Evolutionary conservation across 2,888 invertebrate genomes (phyloP), one percentile per base, ranked within the genome.

Genomic region (Conus canariensis): DNA sequence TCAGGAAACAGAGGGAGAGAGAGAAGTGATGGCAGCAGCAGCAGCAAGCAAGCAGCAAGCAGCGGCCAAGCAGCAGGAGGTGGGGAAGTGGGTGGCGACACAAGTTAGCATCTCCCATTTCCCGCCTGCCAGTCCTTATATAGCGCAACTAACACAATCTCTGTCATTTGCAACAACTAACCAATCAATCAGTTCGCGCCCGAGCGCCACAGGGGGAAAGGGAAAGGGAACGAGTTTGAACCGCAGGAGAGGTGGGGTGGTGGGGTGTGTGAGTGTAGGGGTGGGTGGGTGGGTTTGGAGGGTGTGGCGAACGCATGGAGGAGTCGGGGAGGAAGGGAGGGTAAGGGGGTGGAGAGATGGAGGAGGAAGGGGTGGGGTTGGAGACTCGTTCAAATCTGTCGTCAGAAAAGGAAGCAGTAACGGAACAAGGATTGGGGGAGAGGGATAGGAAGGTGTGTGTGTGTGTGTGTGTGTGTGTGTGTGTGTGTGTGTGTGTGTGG

Each of bases 81-180:
- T 22, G 19, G 56, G 58, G 58, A 30, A 70, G 6, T 70, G 30
- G 70, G 85, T 80, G 90, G 87, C 87, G 90, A 87, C 89, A 89
- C 77, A 70, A 90, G 86, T 89, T 90, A 87, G 80, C 82, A 90
- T 83, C 70, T 86, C 90, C 89, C 80, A 91, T 91, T 91, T 91
- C 91, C 91, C 91, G 85, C 83, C 74, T 70, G 85, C 89, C 85
- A 58, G 88, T 64, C 89, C 88, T 91, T 91, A 91, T 91, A 91
- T 91, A 90, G 90, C 87, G 77, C 88, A 90, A 89, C 90, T 90
- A 91, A 91, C 90, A 91, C 91, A 91, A 91, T 91, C 89, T 90
- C 91, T 91, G 91, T 90, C 89, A 91, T 91, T 91, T 91, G 90
- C 91, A 87, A 91, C 91, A 90, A 88, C 89, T 90, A 89, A 88